Evolutionary conservation across 2,113 vertebrate genomes (phyloP).

Genomic region (Aleadryas rufinucha): DNA sequence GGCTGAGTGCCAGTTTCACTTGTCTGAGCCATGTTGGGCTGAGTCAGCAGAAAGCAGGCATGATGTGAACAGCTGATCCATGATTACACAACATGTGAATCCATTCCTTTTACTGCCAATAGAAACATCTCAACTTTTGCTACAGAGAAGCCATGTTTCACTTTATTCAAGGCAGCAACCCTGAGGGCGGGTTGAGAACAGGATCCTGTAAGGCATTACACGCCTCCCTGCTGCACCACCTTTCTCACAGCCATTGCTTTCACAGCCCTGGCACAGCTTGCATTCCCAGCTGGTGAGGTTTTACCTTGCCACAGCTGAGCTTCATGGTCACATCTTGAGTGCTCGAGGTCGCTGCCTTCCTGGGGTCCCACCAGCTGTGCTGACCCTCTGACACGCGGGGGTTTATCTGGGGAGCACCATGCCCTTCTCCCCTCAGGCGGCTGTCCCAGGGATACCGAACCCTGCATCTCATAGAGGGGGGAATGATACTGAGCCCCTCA

Average conservation of each 20-base stretch:
- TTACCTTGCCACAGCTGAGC: background rate
- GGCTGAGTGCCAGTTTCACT: background rate
- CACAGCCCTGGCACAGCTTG: rapidly evolving
- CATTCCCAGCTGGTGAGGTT: rapidly evolving
- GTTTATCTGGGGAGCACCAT: too few species aligned
- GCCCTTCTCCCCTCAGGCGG: too few species aligned
- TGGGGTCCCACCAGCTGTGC: background rate
- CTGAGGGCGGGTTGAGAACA: too few species aligned
- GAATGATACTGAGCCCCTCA: background rate
- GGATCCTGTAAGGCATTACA: background rate
- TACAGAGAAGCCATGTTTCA: rapidly evolving
- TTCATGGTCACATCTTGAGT: rapidly evolving
- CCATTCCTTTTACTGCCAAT: background rate
- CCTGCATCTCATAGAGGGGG: background rate
- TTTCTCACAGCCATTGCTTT: rapidly evolving
- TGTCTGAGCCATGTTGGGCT: background rate
- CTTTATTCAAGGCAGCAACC: background rate
- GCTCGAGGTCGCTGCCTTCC: rapidly evolving
- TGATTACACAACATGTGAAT: rapidly evolving
- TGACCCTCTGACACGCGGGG: background rate
- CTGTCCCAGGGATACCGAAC: rapidly evolving
- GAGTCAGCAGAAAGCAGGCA: background rate
- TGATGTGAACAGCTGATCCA: background rate
- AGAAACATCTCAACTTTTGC: background rate
- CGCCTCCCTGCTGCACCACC: background rate